A percentile compares a stretch with the other conserved stretches of the same genome.
Conservation (phyloP, 2,113 vertebrate species). For the Ammodramus savannarum region DNA sequence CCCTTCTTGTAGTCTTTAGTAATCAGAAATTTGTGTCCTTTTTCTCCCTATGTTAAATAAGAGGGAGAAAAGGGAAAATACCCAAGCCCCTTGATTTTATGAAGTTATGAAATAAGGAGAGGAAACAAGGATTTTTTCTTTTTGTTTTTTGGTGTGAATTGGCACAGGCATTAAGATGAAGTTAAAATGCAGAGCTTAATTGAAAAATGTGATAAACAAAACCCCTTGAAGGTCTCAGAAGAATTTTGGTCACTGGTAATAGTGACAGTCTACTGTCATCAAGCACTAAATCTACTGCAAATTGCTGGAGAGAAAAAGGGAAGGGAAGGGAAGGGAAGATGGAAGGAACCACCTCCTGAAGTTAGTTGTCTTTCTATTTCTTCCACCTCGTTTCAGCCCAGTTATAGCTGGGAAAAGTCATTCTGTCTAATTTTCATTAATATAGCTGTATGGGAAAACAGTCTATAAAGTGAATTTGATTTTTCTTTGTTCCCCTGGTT, state of each 20-base stretch:
- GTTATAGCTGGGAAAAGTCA: constrained; percentile 80
- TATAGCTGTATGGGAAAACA: constrained; percentile 69
- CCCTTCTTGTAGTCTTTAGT: constrained; percentile 65
- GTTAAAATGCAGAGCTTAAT: constrained; percentile 93
- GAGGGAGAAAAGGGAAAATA: neutral
- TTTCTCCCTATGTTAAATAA: constrained; percentile 34
- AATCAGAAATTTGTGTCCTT: constrained; percentile 74
- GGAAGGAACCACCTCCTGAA: neutral
- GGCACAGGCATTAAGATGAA: constrained; percentile 77
- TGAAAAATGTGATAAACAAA: constrained; percentile 97
- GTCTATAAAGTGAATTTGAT: constrained; percentile 51
- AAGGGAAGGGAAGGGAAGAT: neutral
- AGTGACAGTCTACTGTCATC: constrained; percentile 63
- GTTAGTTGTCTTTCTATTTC: constrained; percentile 90
- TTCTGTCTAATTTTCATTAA: constrained; percentile 79
- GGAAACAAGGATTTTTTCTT: constrained; percentile 67
- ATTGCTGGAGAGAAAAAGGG: constrained; percentile 74
- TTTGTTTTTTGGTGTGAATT: constrained; percentile 85
- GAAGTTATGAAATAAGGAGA: constrained; percentile 74
- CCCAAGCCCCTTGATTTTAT: constrained; percentile 41
- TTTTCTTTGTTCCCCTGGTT: neutral
- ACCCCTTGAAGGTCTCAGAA: constrained; percentile 75
- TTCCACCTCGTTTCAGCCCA: constrained; percentile 90
- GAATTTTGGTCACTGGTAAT: constrained; percentile 84
- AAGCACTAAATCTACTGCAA: constrained; percentile 74